Conservation (phyloP, 2,888 invertebrate species). For the Gryllus longicercus region DNA sequence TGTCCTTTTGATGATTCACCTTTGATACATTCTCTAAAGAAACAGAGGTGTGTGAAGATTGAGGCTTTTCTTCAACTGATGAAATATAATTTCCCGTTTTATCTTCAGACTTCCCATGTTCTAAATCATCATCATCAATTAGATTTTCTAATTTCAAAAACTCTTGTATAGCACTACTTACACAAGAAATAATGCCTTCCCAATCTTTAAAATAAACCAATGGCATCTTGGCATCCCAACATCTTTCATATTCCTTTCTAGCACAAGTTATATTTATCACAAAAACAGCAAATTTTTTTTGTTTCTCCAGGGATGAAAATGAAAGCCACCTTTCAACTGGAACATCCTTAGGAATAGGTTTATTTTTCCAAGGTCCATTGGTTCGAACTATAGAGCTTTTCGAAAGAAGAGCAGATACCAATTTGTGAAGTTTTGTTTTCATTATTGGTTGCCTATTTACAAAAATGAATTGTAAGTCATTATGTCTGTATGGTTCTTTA, state of each 20-base stretch:
- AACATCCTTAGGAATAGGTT: constrained; percentile 33
- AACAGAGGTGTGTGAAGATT: background rate
- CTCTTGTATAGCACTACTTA: constrained; percentile 46
- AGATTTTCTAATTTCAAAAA: constrained; percentile 39
- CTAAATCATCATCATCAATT: background rate
- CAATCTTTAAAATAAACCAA: constrained; percentile 56
- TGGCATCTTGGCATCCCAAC: constrained; percentile 51
- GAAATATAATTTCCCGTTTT: background rate
- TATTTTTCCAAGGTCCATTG: constrained; percentile 32
- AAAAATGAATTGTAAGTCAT: constrained; percentile 60
- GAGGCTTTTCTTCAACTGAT: no score
- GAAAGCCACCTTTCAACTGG: constrained; percentile 32
- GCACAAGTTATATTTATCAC: constrained; percentile 57
- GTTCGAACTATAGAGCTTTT: constrained; percentile 38
- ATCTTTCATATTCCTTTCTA: constrained; percentile 51
- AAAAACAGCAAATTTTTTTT: constrained; percentile 48
- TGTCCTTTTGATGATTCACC: background rate
- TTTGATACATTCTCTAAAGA: background rate
- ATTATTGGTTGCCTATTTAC: constrained; percentile 60
- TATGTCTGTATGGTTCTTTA: constrained; percentile 49
- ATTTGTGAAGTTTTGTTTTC: constrained; percentile 52
- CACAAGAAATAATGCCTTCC: constrained; percentile 47
- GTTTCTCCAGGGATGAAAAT: constrained; percentile 31
- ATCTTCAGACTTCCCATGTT: background rate
- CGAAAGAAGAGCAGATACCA: constrained; percentile 47